Percentiles rank a stretch among this genome's conserved stretches.
Conservation (phyloP, 2,797 vertebrate species). For the Coregonus ussuriensis region DNA sequence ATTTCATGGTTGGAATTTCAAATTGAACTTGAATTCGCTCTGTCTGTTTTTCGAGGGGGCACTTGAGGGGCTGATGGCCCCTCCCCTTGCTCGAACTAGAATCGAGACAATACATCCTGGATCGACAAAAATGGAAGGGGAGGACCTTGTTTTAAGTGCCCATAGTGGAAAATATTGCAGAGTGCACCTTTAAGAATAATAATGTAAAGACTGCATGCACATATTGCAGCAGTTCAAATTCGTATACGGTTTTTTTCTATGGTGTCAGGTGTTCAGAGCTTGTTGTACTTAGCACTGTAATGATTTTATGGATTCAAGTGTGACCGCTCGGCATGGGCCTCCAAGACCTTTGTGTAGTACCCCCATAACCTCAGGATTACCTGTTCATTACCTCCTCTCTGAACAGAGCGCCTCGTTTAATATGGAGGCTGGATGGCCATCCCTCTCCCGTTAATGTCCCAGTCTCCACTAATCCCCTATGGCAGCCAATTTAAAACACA, state of each 20-base stretch:
- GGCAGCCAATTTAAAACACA: constrained; percentile 20
- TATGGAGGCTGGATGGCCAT: constrained; percentile 5
- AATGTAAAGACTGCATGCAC: not conserved
- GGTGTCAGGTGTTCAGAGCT: not conserved
- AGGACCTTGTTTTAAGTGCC: no score
- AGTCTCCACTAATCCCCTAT: constrained; percentile 20
- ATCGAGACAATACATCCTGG: no score
- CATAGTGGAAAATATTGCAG: no score
- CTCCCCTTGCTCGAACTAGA: no score
- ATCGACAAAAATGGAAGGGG: no score
- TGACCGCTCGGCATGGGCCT: not conserved
- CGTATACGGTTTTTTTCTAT: not conserved
- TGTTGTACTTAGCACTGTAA: not conserved
- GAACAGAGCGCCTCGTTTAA: constrained; percentile 5
- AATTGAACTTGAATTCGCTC: no score
- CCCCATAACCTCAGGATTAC: constrained; percentile 3
- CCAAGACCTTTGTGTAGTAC: constrained; percentile 2
- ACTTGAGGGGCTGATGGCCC: no score
- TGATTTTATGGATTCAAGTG: not conserved
- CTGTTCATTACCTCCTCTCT: constrained; percentile 6
- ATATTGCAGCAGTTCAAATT: not conserved
- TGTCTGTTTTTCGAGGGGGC: no score
- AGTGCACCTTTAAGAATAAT: not conserved
- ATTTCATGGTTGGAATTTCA: no score
- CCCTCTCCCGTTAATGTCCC: constrained; percentile 1